Percentiles rank a stretch among this genome's conserved stretches.
Conservation (phyloP, 2,113 vertebrate species). For the Pteronura brasiliensis region DNA sequence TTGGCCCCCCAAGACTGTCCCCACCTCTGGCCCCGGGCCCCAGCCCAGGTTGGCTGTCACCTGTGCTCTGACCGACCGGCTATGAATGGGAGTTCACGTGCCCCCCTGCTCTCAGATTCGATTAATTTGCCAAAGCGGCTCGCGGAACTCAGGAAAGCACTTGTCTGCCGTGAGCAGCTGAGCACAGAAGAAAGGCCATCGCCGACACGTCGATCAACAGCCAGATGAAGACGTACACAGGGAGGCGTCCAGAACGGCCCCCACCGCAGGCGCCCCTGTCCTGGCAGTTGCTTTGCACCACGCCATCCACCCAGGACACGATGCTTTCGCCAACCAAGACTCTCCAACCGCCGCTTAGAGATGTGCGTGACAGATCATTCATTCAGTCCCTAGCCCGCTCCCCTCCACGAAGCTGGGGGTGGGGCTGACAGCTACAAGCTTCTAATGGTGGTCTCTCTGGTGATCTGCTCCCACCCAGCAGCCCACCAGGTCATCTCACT, state of each 20-base stretch:
- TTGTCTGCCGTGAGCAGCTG: too few relatives aligned
- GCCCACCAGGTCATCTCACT: neutral
- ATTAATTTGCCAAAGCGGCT: neutral
- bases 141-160: neutral
- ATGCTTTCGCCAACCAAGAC: neutral
- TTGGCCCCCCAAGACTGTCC: neutral
- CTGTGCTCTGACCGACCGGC: neutral
- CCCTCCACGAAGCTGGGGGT: too few relatives aligned
- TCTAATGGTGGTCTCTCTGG: neutral
- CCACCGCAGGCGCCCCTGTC: neutral
- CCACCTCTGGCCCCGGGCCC: neutral
- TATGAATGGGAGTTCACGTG: neutral
- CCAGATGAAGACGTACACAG: neutral
- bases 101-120: neutral
- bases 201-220: neutral
- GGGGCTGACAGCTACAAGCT: neutral
- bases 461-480: neutral
- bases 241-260: neutral
- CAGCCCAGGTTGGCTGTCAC: neutral
- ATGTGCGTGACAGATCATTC: rapidly evolving
- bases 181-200: neutral
- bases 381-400: neutral
- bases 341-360: neutral
- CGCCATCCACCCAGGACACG: too few relatives aligned
- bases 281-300: neutral